Base-by-base conservation (phyloP, 2,888 invertebrate species). In the Ophioninae sp. region DNA sequence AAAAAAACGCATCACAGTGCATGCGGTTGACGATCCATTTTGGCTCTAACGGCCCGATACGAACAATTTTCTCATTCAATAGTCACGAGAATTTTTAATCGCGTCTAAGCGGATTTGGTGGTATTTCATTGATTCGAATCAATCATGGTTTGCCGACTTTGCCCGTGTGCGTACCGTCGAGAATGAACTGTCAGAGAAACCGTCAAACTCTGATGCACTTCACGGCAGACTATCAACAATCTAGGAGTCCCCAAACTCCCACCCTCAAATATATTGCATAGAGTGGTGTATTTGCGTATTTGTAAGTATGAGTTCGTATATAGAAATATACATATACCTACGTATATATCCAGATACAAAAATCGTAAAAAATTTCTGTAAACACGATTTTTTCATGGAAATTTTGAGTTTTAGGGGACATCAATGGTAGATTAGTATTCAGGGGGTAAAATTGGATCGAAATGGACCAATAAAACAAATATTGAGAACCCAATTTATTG, bases 41-140 rank as follows among this genome's bases (percentile, higher is more conserved):
- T 41, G 37, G 79, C 64, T 71, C 69, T 30, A 82, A 68, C 78
- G 71, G n/a, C 78, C 58, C 59, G 75, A 65, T 64, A 63, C 64
- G 39, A 23, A 64, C 75, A 41, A 74, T 82, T 79, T 74, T 78
- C 74, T 63, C 68, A 61, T 63, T 81, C 64, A 51, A 37, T 68
- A 68, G 41, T 58, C 74, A 39, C 63, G 82, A 78, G 23, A 69
- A 78, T 74, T 78, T 81, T 75, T 79, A 79, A 79, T 79, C 78
- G 65, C 63, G 61, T 61, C 71, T 81, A 65, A 81, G 81, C 81
- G 81, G 79, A 81, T 84, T 84, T 72, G 64, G 72, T 58, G 67
- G 77, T 72, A 67, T 79, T 84, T 81, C 58, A 81, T 79, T 72
- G 75, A 81, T 81, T 79, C 79, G n/a, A 84, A 75, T 84, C 81